Evolutionary conservation across 2,888 invertebrate species (phyloP).

Genomic region (Drosophila phalerata): DNA sequence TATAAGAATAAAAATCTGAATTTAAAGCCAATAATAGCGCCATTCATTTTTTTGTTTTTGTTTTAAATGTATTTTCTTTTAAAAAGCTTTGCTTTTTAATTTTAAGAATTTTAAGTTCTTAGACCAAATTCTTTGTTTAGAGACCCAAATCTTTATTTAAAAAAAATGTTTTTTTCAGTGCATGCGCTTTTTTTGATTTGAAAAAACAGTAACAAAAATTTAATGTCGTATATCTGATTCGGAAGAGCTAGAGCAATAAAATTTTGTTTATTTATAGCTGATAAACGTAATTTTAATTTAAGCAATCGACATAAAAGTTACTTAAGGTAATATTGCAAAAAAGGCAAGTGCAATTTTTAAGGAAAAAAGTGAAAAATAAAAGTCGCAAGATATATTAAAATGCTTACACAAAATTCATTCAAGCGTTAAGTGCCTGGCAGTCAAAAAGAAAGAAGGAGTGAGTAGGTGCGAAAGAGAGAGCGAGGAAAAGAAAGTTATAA

Average conservation of each 20-base stretch:
- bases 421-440: conserved; percentile 63
- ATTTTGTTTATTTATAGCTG: neutral
- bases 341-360: conserved; percentile 7
- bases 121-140: too few relatives aligned
- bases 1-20: too few relatives aligned
- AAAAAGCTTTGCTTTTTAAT: too few relatives aligned
- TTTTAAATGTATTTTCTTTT: too few relatives aligned
- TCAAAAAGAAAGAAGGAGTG: conserved; percentile 6
- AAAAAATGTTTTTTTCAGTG: too few relatives aligned
- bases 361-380: neutral
- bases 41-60: too few relatives aligned
- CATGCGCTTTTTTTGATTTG: conserved; percentile 4
- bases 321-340: neutral
- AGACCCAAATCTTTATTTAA: too few relatives aligned
- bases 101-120: too few relatives aligned
- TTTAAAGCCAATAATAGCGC: too few relatives aligned
- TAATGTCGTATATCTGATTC: too few relatives aligned
- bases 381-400: conserved; percentile 13
- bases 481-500: conserved; percentile 30
- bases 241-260: neutral
- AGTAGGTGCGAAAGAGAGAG: neutral
- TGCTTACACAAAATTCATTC: conserved; percentile 66
- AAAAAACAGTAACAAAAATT: neutral
- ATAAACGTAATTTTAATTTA: neutral
- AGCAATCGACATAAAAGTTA: neutral